phyloP scores from a whole-genome alignment of 2,113 vertebrate species.

The Romanogobio albipinnatus region DNA sequence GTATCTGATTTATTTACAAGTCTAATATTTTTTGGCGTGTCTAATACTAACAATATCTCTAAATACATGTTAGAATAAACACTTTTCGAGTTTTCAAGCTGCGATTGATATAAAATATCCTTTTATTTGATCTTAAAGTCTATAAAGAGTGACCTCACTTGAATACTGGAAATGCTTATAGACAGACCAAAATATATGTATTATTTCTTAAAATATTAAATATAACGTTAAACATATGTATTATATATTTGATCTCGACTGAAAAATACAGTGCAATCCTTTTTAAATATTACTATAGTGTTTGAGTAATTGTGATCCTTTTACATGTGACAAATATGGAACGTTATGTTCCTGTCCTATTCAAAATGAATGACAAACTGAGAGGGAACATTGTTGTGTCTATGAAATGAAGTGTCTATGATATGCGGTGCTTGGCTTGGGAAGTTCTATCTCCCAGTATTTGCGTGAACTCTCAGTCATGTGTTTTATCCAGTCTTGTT shows the following conservation, averaged over 20 bases:
- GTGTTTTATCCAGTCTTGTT: conserved; percentile 43
- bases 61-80: not conserved
- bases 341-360: not conserved
- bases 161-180: too few species aligned
- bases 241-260: not conserved
- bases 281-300: not conserved
- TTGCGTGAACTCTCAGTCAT: conserved; percentile 12
- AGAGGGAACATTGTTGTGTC: not conserved
- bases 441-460: not conserved
- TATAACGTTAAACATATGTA: not conserved
- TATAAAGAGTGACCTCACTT: too few species aligned
- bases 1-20: not conserved
- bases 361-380: too few species aligned
- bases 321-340: not conserved
- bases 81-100: not conserved
- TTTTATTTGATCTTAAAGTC: not conserved
- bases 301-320: not conserved
- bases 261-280: not conserved
- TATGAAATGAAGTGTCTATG: not conserved
- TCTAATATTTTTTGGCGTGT: not conserved
- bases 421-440: not conserved
- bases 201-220: not conserved
- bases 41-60: not conserved
- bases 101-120: not conserved
- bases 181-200: not conserved